Evolutionary conservation across 2,888 invertebrate species (phyloP), one percentile per base, ranked within the genome.

Genomic region (Drosophila gaucha): DNA sequence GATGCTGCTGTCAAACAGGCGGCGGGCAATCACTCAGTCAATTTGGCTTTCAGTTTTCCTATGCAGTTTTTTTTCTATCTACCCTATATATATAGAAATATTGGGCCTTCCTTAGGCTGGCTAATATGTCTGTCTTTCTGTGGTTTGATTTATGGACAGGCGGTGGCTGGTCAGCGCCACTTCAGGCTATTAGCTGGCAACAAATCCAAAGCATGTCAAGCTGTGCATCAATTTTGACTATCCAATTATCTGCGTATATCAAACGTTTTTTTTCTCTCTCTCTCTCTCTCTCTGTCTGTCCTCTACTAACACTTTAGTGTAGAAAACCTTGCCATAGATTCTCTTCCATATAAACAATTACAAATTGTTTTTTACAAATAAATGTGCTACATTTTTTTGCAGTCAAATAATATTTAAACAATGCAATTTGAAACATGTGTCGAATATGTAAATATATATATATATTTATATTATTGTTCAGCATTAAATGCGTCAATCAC

Each of bases 41-140:
- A 80, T 72, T 78, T 79, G 78, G 77, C 77, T 77, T 82, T 82
- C 62, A 78, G 68, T 82, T 78, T 74, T 67, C 67, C 74, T 74
- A 74, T 78, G 78, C 73, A 78, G 50, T 57, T 51, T 20, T 39
- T 22, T 44, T 41, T 56, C 36, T 46, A 18, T 46, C 14, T 18
- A 18, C n/a, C n/a, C n/a, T 44, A 12, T 44, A 39, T 39, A 22
- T 24, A 41, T 6, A 39, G 26, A 12, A 14, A 33, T 47, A 35
- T 43, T 12, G 14, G 26, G 22, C 6, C 9, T 39, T 22, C 30
- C 43, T 49, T 47, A 31, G 68, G 56, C 74, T 46, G 56, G 57
- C 78, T 78, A 74, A 74, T 78, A 74, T 74, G 73, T 72, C 78
- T 64, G 60, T 28, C 60, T 8, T 16, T n/a, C 14, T 65, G 80